Evolutionary conservation across 1,140 invertebrate species (phyloP).

Genomic region (Periplaneta americana): DNA sequence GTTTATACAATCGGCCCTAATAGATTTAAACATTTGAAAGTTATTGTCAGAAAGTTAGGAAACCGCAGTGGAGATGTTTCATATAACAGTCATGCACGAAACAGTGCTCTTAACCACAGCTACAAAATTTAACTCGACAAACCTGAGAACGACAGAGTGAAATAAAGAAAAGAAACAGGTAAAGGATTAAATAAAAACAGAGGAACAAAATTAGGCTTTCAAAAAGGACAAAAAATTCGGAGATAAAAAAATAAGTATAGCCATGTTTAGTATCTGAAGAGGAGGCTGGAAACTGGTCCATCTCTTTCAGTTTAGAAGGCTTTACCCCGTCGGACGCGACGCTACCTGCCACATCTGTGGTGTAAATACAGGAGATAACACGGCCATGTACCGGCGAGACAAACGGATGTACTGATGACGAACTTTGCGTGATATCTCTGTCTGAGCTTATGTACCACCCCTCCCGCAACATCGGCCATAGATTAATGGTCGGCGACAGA

Average conservation of each 20-base stretch:
- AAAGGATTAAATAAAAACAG: neutral
- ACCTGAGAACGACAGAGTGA: neutral
- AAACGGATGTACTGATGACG: too few species aligned
- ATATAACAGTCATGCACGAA: neutral
- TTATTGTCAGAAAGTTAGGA: too few species aligned
- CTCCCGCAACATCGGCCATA: too few species aligned
- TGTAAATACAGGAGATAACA: too few species aligned
- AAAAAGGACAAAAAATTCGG: neutral
- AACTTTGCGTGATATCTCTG: too few species aligned
- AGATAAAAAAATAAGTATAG: neutral
- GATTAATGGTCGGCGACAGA: too few species aligned
- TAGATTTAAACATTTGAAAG: too few species aligned
- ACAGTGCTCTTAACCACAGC: neutral
- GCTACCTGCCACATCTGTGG: neutral
- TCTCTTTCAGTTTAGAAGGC: neutral
- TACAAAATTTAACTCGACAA: neutral
- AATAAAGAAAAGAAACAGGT: neutral
- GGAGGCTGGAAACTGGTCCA: neutral
- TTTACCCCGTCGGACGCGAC: neutral
- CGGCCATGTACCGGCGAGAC: too few species aligned
- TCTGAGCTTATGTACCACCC: too few species aligned
- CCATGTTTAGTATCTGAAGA: neutral
- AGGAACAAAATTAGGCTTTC: neutral
- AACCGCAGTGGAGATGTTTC: too few species aligned
- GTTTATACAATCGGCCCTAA: too few species aligned